Conservation (phyloP, 2,113 vertebrate genomes). For the Coryphaenoides rupestris region DNA sequence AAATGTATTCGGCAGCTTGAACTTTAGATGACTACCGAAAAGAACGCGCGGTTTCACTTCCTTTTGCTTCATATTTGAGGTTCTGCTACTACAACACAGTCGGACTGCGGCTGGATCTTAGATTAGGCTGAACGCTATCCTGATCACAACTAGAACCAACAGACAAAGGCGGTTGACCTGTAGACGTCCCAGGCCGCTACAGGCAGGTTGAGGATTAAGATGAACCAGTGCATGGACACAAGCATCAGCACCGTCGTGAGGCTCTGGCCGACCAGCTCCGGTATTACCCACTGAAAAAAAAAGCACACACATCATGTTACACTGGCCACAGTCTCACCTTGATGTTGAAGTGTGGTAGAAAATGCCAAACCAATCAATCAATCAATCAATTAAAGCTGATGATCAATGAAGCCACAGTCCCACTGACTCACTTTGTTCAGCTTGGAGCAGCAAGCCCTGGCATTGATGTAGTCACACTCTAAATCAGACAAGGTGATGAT, state of each 20-base stretch:
- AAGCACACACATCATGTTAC: neutral
- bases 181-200: conserved; percentile 94
- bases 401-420: neutral
- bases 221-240: conserved; percentile 95
- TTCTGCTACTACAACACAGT: too few relatives aligned
- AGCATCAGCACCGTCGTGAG: conserved; percentile 90
- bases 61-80: too few relatives aligned
- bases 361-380: neutral
- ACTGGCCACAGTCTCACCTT: too few relatives aligned
- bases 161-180: conserved; percentile 72
- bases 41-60: too few relatives aligned
- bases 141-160: neutral
- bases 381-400: neutral
- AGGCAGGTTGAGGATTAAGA: conserved; percentile 93
- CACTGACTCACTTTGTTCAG: conserved; percentile 93
- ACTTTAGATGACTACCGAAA: too few relatives aligned
- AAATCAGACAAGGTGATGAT: conserved; percentile 97
- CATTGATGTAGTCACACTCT: conserved; percentile 98
- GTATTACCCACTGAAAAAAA: conserved; percentile 84
- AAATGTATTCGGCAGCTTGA: too few relatives aligned
- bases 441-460: conserved; percentile 94
- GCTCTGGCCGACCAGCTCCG: conserved; percentile 87
- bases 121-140: too few relatives aligned
- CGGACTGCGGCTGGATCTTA: too few relatives aligned
- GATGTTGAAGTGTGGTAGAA: too few relatives aligned